Conservation (phyloP, 1,140 invertebrate genomes). For the Neodiprion pinetum region DNA sequence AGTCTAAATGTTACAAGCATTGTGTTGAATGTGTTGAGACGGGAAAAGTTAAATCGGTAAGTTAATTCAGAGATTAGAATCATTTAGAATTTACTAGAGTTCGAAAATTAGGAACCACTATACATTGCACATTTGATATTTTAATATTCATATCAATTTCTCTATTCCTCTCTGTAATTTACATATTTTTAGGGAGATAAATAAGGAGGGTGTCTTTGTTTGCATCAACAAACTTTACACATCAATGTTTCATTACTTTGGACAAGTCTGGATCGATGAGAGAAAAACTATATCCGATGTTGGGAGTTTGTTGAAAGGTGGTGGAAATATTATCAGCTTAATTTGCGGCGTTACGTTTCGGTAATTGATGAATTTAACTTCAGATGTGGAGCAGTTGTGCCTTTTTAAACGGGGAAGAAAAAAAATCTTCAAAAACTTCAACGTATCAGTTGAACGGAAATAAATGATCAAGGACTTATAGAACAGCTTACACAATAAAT, state of each 20-base stretch:
- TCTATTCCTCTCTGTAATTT: not conserved
- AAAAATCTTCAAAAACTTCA: not conserved
- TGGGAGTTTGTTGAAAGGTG: conserved; percentile 63
- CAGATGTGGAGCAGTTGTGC: not conserved
- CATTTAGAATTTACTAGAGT: not conserved
- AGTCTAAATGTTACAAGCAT: conserved; percentile 65
- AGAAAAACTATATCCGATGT: conserved; percentile 62
- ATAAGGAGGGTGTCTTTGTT: conserved; percentile 11
- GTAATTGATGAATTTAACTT: not conserved
- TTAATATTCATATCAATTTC: not conserved
- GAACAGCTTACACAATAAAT: too few species aligned
- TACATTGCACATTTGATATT: not conserved
- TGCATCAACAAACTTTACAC: conserved; percentile 63
- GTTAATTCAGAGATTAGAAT: conserved; percentile 22
- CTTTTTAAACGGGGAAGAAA: not conserved
- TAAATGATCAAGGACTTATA: too few species aligned
- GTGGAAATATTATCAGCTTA: not conserved
- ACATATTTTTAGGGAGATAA: not conserved
- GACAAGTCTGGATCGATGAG: conserved; percentile 58
- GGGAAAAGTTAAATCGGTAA: conserved; percentile 62
- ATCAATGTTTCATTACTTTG: conserved; percentile 56
- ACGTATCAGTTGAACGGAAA: not conserved
- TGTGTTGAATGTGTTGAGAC: conserved; percentile 58
- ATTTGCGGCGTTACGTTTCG: not conserved
- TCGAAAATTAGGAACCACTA: too few species aligned